These are phyloP conservation scores for Platycercus adscitus DNA, from an alignment of 2,113 vertebrate species.

Conservation along the genomic window DNA sequence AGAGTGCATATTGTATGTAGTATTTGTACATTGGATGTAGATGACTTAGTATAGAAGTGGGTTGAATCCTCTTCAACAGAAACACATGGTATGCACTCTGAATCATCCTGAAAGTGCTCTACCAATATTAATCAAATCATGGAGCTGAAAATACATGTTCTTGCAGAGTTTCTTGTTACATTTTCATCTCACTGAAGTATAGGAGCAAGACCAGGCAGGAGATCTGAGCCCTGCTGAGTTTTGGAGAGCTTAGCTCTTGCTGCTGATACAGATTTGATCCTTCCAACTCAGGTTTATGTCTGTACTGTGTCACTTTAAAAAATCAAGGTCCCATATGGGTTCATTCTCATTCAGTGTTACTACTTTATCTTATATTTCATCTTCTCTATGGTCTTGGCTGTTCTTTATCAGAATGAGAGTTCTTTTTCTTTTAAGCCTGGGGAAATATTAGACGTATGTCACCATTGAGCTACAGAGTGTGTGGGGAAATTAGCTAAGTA, in stretches of 20 bases:
- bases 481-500: background rate
- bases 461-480: background rate
- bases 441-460: background rate
- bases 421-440: background rate
- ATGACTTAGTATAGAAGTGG: background rate
- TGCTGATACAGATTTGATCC: background rate
- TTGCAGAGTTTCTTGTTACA: background rate
- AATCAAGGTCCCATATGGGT: background rate
- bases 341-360: background rate
- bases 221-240: background rate
- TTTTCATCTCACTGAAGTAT: background rate
- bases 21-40: background rate
- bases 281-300: background rate
- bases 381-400: background rate
- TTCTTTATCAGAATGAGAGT: background rate
- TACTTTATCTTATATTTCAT: background rate
- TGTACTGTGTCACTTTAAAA: background rate
- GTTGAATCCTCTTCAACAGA: background rate
- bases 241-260: background rate
- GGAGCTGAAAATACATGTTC: constrained; percentile 4
- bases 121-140: background rate
- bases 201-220: background rate
- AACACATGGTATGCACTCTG: background rate
- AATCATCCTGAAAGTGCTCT: background rate
- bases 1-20: background rate